phyloP scores from a whole-genome alignment of 2,797 vertebrate genomes.

The Hippocampus kuda region DNA sequence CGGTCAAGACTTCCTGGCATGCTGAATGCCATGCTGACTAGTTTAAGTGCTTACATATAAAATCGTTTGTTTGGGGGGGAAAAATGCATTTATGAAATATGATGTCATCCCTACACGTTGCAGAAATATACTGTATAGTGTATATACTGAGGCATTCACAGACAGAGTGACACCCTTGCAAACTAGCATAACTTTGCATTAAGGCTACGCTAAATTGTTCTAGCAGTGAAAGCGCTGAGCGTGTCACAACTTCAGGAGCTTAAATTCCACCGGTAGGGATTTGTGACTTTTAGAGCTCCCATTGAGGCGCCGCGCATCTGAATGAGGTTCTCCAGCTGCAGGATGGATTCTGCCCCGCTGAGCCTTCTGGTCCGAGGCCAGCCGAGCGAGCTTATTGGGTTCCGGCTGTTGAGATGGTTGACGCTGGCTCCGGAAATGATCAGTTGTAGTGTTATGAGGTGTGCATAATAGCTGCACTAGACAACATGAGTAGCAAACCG shows the following conservation, averaged over 20 bases:
- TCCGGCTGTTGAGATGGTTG: constrained; percentile 46
- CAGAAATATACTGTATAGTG: constrained; percentile 6
- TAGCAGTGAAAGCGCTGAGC: constrained; percentile 50
- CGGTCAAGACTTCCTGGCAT: background rate
- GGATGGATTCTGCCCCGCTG: constrained; percentile 50
- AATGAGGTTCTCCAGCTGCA: constrained; percentile 55
- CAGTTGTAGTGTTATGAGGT: constrained; percentile 36
- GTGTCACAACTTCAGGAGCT: constrained; percentile 52
- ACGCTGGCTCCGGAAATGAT: constrained; percentile 47
- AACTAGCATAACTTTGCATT: constrained; percentile 39
- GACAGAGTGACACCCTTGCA: constrained; percentile 12
- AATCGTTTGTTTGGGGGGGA: background rate
- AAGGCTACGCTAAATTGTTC: constrained; percentile 42
- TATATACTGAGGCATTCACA: constrained; percentile 14
- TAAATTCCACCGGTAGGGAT: constrained; percentile 54
- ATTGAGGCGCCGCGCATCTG: constrained; percentile 49
- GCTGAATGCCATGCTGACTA: background rate
- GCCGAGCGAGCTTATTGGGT: constrained; percentile 47
- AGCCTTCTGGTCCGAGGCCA: constrained; percentile 47
- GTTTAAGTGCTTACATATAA: background rate
- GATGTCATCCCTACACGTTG: constrained; percentile 7
- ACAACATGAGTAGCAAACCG: constrained; percentile 26
- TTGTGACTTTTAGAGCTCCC: constrained; percentile 52
- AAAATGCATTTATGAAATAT: background rate
- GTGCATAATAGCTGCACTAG: constrained; percentile 27